Base-by-base conservation (phyloP, 1,140 invertebrate species). In the Trinorchestia longiramus region DNA sequence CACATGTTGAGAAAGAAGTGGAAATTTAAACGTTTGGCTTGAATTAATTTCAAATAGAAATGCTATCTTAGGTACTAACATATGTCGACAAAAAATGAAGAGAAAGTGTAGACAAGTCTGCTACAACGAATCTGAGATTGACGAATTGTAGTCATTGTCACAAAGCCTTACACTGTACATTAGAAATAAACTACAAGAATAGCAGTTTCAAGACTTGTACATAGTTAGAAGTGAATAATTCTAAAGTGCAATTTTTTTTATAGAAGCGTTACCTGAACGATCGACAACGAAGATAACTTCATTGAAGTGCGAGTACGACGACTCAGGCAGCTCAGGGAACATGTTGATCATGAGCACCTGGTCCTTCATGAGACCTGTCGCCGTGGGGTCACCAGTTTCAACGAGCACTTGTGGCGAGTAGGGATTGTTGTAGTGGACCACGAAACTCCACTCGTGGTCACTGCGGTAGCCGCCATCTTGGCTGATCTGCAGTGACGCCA, bases 391-490 rank as follows among this genome's bases (percentile, higher is more conserved):
- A 6, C 92, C 92, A 19, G 92, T 94, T n/a, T 94, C 92, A 40
- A 94, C 36, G 92, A 94, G 43, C 41, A 45, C 92, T 40, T 96
- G 96, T 42, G 96, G 95, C 53, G 95, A 88, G 94, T 96, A 96
- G 36, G 96, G 95, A 44, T 96, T 96, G 36, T 47, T 45, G 62
- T 96, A 96, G 96, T 96, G 96, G n/a, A 96, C 47, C n/a, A 96
- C 47, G 57, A 96, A 41, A 40, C 95, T 96, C 96, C 96, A 96
- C 92, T 96, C 96, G n/a, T 96, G 96, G 87, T 96, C 96, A 42
- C 87, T 92, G 45, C 44, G 96, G 92, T 88, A 96, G 43, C 95
- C 57, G 0, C 96, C 96, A 40, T 96, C 96, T 95, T 96, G 96
- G 17, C 77, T 96, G 0, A 96, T 77, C 96, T 96, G 96, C 41